Conservation (phyloP, 2,797 vertebrate species). For the Phrynocephalus forsythii region DNA sequence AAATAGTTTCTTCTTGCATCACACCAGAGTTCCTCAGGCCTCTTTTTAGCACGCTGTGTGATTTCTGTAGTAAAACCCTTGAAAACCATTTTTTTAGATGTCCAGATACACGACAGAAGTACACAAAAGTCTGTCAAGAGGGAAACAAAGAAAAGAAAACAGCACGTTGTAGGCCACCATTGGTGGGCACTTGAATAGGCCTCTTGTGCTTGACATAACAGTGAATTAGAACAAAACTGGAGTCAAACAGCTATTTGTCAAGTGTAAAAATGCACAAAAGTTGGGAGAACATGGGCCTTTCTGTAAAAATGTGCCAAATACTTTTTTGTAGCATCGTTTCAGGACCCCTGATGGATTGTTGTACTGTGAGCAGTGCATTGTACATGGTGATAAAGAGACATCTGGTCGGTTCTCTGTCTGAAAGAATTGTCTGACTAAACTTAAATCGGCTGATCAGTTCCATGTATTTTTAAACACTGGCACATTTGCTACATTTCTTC, state of each 20-base stretch:
- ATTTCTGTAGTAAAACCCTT: slow-evolving; percentile 31
- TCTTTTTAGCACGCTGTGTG: background rate
- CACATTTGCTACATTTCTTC: background rate
- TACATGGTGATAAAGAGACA: slow-evolving; percentile 68
- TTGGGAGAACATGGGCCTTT: slow-evolving; percentile 65
- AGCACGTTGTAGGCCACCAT: slow-evolving; percentile 32
- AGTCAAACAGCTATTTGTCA: slow-evolving; percentile 72
- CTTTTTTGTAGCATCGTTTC: slow-evolving; percentile 37
- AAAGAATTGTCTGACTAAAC: slow-evolving; percentile 42
- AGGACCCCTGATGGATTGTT: slow-evolving; percentile 65
- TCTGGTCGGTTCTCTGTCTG: slow-evolving; percentile 60
- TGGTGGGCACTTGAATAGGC: slow-evolving; percentile 69
- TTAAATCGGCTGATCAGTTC: background rate
- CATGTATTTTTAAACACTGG: background rate
- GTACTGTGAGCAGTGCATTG: slow-evolving; percentile 52
- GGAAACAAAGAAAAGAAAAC: slow-evolving; percentile 67
- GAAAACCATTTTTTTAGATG: slow-evolving; percentile 45
- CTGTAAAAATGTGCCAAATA: slow-evolving; percentile 51
- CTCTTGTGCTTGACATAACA: slow-evolving; percentile 59
- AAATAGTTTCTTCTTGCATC: slow-evolving; percentile 25
- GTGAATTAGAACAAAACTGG: slow-evolving; percentile 61
- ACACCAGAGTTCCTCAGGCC: background rate
- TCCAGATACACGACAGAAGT: slow-evolving; percentile 1
- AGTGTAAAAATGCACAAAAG: slow-evolving; percentile 56
- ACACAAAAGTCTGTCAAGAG: background rate